phyloP scores from a whole-genome alignment of 2,888 invertebrate species.

The Platerodrilus igneus region DNA sequence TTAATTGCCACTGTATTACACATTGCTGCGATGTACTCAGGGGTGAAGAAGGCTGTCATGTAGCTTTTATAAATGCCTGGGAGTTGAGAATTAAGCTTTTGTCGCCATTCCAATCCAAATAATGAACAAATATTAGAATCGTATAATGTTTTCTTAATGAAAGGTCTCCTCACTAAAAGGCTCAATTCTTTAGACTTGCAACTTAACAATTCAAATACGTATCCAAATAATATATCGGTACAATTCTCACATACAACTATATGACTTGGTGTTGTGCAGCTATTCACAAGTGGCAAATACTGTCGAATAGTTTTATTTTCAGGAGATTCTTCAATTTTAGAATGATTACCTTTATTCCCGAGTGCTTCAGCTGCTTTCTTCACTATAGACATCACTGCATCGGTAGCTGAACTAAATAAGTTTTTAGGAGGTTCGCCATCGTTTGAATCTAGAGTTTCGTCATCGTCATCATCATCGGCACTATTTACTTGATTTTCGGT shows the following conservation, averaged over 20 bases:
- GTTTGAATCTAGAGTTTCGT: slow-evolving; percentile 51
- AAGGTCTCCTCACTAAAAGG: slow-evolving; percentile 56
- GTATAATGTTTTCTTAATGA: slow-evolving; percentile 59
- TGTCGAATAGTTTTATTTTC: slow-evolving; percentile 43
- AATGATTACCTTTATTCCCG: slow-evolving; percentile 64
- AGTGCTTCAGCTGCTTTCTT: slow-evolving; percentile 87
- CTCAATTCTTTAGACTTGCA: slow-evolving; percentile 62
- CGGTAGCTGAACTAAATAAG: slow-evolving; percentile 80
- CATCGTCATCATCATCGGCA: slow-evolving; percentile 62
- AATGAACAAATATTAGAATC: slow-evolving; percentile 58
- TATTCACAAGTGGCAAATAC: slow-evolving; percentile 33
- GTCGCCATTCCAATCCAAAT: slow-evolving; percentile 59
- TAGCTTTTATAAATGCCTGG: slow-evolving; percentile 51
- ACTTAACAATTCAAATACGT: slow-evolving; percentile 69
- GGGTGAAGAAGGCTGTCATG: slow-evolving; percentile 59
- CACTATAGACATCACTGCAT: slow-evolving; percentile 87
- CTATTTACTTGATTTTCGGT: slow-evolving; percentile 70
- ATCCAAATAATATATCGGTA: slow-evolving; percentile 63
- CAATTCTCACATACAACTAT: slow-evolving; percentile 72
- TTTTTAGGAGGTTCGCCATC: slow-evolving; percentile 60
- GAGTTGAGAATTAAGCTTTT: slow-evolving; percentile 14
- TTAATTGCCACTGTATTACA: slow-evolving; percentile 71
- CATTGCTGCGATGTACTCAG: slow-evolving; percentile 68
- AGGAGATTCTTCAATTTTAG: slow-evolving; percentile 50
- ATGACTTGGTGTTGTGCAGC: slow-evolving; percentile 70